Conservation (phyloP, 2,888 invertebrate genomes). For the Acleris emargana region DNA sequence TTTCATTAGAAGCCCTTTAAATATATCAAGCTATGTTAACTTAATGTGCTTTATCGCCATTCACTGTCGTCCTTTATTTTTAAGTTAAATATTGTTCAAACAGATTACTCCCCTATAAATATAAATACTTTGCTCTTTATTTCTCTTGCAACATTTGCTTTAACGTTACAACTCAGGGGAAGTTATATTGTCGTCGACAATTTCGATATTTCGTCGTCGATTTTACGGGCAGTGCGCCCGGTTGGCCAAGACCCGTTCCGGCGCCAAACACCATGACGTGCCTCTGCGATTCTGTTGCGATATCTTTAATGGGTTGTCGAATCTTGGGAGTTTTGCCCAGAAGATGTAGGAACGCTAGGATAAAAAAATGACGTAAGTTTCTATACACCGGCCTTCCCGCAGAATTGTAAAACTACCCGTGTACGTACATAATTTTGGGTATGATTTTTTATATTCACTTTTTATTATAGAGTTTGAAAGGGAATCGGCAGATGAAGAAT, state of each 20-base stretch:
- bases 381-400: too few relatives aligned
- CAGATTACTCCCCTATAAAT: neutral
- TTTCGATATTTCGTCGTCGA: slow-evolving; percentile 17
- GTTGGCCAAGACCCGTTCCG: slow-evolving; percentile 12
- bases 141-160: neutral
- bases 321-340: neutral
- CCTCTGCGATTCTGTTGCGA: slow-evolving; percentile 10
- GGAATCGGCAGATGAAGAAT: too few relatives aligned
- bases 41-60: too few relatives aligned
- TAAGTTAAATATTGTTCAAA: too few relatives aligned
- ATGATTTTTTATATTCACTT: too few relatives aligned
- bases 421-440: too few relatives aligned
- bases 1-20: too few relatives aligned
- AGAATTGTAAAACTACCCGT: too few relatives aligned
- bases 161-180: slow-evolving; percentile 2
- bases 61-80: too few relatives aligned
- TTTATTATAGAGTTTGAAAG: too few relatives aligned
- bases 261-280: slow-evolving; percentile 9
- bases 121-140: neutral
- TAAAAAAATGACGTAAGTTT: too few relatives aligned
- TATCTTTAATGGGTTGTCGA: slow-evolving; percentile 6
- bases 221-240: slow-evolving; percentile 14
- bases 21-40: too few relatives aligned
- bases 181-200: slow-evolving; percentile 6
- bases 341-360: neutral